Evolutionary conservation across 2,113 vertebrate species (phyloP).

Genomic region (Pluvianellus socialis): DNA sequence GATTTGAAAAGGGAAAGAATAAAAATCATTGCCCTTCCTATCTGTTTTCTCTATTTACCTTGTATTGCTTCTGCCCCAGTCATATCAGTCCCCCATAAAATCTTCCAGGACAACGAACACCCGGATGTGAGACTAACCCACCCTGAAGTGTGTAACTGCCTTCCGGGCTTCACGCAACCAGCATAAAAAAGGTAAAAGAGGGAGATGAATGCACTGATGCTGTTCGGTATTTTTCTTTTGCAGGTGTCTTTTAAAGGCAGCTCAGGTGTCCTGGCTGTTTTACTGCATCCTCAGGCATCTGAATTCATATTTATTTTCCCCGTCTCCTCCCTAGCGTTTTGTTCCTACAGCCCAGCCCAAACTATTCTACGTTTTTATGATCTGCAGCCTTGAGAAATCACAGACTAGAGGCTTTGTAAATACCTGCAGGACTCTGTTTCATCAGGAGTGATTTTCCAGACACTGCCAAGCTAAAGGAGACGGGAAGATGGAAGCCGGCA

Average conservation of each 20-base stretch:
- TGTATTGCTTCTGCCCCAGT: neutral
- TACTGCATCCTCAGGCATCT: neutral
- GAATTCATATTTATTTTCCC: neutral
- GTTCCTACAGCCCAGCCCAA: neutral
- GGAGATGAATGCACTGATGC: accelerated
- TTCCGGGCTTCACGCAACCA: neutral
- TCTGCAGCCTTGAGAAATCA: neutral
- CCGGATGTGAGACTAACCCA: neutral
- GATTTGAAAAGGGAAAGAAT: neutral
- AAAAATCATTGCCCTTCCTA: neutral
- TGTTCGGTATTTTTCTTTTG: accelerated
- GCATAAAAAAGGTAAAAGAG: neutral
- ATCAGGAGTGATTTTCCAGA: neutral
- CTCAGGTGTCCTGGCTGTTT: neutral
- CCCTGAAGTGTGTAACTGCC: neutral
- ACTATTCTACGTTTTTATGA: accelerated
- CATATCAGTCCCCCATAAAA: neutral
- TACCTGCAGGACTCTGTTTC: neutral
- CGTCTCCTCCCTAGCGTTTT: accelerated
- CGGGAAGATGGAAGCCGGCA: accelerated
- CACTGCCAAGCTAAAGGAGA: neutral
- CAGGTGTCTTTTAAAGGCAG: neutral
- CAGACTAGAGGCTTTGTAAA: neutral
- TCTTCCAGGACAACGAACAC: neutral
- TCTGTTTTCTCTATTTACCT: neutral